Conservation (phyloP, 1,140 invertebrate species). For the Melitaea cinxia region DNA sequence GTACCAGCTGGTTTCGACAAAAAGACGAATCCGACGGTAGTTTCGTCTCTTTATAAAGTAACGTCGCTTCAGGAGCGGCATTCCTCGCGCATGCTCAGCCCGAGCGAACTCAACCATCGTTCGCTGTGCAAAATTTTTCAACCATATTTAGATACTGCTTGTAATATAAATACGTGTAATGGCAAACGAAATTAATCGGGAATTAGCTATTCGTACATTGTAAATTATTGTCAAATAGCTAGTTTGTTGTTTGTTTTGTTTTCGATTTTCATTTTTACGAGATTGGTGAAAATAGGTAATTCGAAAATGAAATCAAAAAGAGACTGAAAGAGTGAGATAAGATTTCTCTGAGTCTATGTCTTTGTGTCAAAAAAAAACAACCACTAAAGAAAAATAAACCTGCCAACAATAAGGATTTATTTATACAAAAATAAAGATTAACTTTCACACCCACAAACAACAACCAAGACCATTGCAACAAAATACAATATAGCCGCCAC, state of each 20-base stretch:
- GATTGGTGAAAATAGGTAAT: no score
- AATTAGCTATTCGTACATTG: background rate
- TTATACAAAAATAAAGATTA: no score
- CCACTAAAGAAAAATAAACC: no score
- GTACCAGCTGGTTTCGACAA: constrained; percentile 7
- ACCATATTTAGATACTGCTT: constrained; percentile 4
- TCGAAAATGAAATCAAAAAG: no score
- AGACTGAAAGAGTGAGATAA: no score
- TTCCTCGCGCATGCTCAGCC: constrained; percentile 16
- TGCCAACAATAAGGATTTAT: no score
- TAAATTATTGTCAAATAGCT: background rate
- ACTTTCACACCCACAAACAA: no score
- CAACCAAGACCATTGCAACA: no score
- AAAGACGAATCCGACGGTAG: constrained; percentile 16
- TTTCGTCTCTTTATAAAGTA: constrained; percentile 15
- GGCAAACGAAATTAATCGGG: background rate
- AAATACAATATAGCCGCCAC: no score
- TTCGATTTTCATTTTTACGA: no score
- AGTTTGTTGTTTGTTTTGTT: background rate
- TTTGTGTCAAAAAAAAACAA: no score
- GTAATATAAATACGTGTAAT: constrained; percentile 4
- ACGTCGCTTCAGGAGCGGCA: constrained; percentile 15
- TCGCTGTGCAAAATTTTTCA: constrained; percentile 9
- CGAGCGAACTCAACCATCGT: constrained; percentile 4
- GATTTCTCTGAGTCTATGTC: no score